Percentiles rank a stretch among this genome's conserved stretches.
These are phyloP conservation scores for Helicoverpa armigera DNA, from an alignment of 1,140 invertebrate genomes.

Conservation along the genomic window DNA sequence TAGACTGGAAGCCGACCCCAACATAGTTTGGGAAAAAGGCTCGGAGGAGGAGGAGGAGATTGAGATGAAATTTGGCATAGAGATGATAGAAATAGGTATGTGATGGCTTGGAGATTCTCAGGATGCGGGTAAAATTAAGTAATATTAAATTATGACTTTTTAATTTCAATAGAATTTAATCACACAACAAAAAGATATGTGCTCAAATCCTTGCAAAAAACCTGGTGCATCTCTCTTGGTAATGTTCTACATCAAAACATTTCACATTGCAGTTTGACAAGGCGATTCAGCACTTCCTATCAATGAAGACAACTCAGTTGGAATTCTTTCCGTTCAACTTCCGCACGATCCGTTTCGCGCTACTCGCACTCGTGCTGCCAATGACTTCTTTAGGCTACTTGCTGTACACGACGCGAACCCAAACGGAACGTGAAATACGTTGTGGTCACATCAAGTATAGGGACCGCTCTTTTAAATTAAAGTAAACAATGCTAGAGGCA, in stretches of 20 bases:
- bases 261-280: constrained; percentile 91
- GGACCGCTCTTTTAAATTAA: constrained; percentile 86
- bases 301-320: constrained; percentile 88
- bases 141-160: no score
- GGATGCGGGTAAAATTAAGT: no score
- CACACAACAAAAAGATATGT: no score
- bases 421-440: constrained; percentile 86
- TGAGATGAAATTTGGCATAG: not conserved
- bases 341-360: constrained; percentile 83
- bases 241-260: constrained; percentile 51
- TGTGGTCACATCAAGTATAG: constrained; percentile 90
- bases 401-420: constrained; percentile 84
- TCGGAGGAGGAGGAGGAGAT: no score
- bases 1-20: no score
- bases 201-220: no score
- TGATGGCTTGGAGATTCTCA: no score
- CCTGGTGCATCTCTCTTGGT: not conserved
- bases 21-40: no score
- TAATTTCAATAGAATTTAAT: no score
- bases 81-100: no score
- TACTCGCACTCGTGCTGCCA: constrained; percentile 86
- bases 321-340: constrained; percentile 89
- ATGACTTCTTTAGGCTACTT: constrained; percentile 85
- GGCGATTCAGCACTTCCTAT: constrained; percentile 89
- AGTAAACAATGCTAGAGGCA: not conserved